A percentile compares a stretch with the other conserved stretches of the same genome.
These are phyloP conservation scores for Bombus waltoni DNA, from an alignment of 1,140 invertebrate species.

Conservation along the genomic window DNA sequence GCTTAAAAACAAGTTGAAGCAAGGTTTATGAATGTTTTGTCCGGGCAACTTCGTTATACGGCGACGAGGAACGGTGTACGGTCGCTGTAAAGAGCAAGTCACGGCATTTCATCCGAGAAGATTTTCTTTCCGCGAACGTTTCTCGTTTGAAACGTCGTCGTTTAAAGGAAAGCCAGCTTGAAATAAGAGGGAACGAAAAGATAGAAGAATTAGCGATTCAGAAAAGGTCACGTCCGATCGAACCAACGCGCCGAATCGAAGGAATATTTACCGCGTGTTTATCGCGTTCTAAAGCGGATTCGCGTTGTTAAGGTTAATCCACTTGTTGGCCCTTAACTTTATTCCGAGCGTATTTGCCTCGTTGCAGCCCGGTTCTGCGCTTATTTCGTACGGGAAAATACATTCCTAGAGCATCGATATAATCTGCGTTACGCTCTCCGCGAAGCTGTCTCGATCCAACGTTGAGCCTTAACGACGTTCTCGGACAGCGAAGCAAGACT, in stretches of 20 bases:
- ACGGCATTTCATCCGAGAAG: neutral
- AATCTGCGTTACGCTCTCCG: slow-evolving; percentile 34
- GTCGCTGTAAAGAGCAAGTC: slow-evolving; percentile 1
- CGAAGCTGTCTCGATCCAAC: neutral
- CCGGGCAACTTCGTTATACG: slow-evolving; percentile 22
- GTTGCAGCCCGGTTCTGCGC: neutral
- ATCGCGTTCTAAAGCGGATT: slow-evolving; percentile 13
- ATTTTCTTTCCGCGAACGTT: neutral
- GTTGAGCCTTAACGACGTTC: slow-evolving; percentile 45
- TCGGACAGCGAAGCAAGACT: slow-evolving; percentile 32
- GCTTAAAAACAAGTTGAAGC: slow-evolving; percentile 7
- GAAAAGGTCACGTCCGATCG: neutral
- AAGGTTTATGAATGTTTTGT: slow-evolving; percentile 23
- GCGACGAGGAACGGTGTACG: neutral
- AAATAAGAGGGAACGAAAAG: neutral
- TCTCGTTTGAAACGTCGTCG: neutral
- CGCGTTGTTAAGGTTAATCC: slow-evolving; percentile 24
- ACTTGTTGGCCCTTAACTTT: neutral
- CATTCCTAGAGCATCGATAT: slow-evolving; percentile 41
- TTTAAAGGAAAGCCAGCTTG: neutral
- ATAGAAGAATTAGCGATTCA: neutral
- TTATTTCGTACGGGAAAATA: slow-evolving; percentile 32
- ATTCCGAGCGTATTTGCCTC: slow-evolving; percentile 5
- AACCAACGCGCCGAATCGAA: neutral
- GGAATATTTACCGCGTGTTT: neutral